phyloP scores from a whole-genome alignment of 2,888 invertebrate species.

The Polia nebulosa region DNA sequence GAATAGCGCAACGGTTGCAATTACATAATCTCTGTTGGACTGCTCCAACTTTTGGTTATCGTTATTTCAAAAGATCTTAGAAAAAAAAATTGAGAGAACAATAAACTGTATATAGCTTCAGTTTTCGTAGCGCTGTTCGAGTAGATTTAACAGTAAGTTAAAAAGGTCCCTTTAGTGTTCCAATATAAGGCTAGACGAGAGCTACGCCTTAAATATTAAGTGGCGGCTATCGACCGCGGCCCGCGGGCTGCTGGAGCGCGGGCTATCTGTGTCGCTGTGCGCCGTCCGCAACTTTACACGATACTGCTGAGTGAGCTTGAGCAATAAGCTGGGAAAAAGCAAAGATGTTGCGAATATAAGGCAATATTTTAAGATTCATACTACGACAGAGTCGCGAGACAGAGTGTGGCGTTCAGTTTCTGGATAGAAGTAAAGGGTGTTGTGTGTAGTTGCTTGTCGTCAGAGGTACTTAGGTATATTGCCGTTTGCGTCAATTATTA shows the following conservation, averaged over 20 bases:
- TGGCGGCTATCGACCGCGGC: conserved; percentile 19
- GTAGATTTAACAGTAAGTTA: conserved; percentile 18
- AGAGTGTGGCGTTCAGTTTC: neutral
- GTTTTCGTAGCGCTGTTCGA: neutral
- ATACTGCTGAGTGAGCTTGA: neutral
- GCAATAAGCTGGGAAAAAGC: conserved; percentile 8
- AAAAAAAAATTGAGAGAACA: neutral
- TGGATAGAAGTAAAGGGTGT: neutral
- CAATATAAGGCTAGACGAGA: conserved; percentile 7
- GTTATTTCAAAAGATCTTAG: neutral
- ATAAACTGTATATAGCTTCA: neutral
- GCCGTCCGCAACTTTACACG: neutral
- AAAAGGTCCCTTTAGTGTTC: conserved; percentile 14
- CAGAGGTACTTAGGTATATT: neutral
- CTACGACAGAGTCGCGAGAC: neutral
- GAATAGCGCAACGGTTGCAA: neutral
- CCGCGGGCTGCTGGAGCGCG: conserved; percentile 5
- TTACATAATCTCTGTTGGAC: neutral
- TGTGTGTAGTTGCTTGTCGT: neutral
- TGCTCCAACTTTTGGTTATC: neutral
- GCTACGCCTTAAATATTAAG: conserved; percentile 34
- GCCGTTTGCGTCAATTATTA: neutral
- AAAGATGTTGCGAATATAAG: conserved; percentile 3
- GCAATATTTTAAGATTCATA: neutral
- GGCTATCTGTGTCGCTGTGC: too few relatives aligned